These are phyloP conservation scores for Anser brachyrhynchus DNA, from an alignment of 2,113 vertebrate species.

Conservation along the genomic window DNA sequence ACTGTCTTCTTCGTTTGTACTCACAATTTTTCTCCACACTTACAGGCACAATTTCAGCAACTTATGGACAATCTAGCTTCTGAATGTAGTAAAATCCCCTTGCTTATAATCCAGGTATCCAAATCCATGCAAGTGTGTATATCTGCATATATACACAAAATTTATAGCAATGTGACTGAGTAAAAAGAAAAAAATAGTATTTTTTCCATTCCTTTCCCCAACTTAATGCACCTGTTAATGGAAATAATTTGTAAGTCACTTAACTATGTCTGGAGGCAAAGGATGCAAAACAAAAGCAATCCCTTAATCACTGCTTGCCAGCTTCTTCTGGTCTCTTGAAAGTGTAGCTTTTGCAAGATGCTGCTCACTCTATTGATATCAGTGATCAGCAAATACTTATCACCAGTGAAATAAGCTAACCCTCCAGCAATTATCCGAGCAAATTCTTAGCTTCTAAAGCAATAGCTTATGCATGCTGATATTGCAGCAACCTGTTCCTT, in stretches of 20 bases:
- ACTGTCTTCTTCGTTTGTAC: neutral
- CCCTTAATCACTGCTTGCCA: neutral
- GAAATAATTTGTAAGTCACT: neutral
- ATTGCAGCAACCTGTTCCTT: constrained; percentile 1
- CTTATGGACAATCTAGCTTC: neutral
- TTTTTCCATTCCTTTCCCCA: neutral
- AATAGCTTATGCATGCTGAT: constrained; percentile 23
- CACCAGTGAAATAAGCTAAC: neutral
- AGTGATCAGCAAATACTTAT: neutral
- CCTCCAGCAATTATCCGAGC: constrained; percentile 7
- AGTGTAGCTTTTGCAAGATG: neutral
- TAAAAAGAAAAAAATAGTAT: neutral
- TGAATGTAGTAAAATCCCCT: neutral
- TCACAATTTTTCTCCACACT: neutral
- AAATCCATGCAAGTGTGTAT: constrained; percentile 29
- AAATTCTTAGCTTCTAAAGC: constrained; percentile 6
- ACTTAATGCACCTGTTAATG: neutral
- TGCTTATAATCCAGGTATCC: neutral
- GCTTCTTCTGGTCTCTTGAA: neutral
- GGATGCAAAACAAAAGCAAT: neutral
- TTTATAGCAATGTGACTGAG: neutral
- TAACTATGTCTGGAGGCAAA: neutral
- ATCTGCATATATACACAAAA: constrained; percentile 11
- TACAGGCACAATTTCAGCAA: neutral
- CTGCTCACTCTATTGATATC: neutral